Evolutionary conservation across 64 coral and sea anemone species (phyloP), one percentile per base, ranked within the genome.

Genomic region (Porites australiensis): DNA sequence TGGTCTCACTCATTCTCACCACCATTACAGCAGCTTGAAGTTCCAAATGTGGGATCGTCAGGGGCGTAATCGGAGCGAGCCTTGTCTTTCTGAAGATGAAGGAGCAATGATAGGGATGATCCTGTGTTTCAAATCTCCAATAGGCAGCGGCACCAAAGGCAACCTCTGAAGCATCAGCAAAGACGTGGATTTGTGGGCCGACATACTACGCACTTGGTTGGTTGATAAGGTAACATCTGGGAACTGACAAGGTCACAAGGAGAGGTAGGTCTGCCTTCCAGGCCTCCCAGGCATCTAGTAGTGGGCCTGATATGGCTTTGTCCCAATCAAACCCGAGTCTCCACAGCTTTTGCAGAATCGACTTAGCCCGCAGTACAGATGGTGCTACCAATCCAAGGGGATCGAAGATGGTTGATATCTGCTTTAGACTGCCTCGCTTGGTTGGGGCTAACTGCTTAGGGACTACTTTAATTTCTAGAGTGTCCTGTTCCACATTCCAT

Each of bases 321-420:
- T 95, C 93, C 93, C 93, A 95, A 61, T 62, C 79, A 20, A 46
- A 76, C 50, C 58, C 37, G 44, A 72, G 62, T 75, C 87, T 79
- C 66, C 93, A 95, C 46, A 86, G 63, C 46, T 84, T 11, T 84
- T 95, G 93, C 47, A 95, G 87, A 52, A 90, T 67, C n/a, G 67
- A 18, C 79, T 95, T 90, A 44, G 93, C 93, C 48, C 49, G 10
- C 53, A 94, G 53, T 16, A 94, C 60, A 70, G 74, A 94, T 75
- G 87, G 93, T 79, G 93, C n/a, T 43, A 51, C 93, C 4, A 94
- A 77, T 48, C 93, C 93, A 23, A 89, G 64, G 13, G 87, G 93
- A 52, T 95, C 93, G 27, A 77, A 86, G 45, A 78, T 60, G n/a
- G 54, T 85, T 10, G 58, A 64, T 61, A 68, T 64, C 74, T 89